Percentiles rank a stretch among this genome's conserved stretches.
Evolutionary conservation across 2,113 vertebrate genomes (phyloP).

Genomic region (Tautogolabrus adspersus): DNA sequence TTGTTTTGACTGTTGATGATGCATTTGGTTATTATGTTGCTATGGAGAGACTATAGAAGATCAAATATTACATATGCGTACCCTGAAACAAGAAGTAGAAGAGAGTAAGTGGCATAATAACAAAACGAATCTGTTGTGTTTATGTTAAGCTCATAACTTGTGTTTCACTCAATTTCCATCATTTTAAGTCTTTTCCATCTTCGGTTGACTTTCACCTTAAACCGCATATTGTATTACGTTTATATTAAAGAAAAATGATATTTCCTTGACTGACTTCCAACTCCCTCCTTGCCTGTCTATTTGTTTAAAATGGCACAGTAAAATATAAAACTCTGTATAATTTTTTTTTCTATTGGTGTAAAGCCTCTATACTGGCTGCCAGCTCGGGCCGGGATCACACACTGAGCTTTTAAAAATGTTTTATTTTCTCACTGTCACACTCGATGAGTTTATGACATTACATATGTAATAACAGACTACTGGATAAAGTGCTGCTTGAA

Average conservation of each 20-base stretch:
- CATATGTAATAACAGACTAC: conserved; percentile 77
- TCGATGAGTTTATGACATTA: conserved; percentile 79
- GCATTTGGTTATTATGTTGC: conserved; percentile 2
- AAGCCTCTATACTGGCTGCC: conserved; percentile 59
- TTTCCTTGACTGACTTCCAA: conserved; percentile 37
- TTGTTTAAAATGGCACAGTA: conserved; percentile 67
- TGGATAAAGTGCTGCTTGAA: conserved; percentile 72
- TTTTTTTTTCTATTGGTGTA: conserved; percentile 36
- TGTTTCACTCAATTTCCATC: conserved; percentile 5
- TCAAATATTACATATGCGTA: too few relatives aligned
- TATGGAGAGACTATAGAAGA: not conserved
- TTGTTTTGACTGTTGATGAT: conserved; percentile 39
- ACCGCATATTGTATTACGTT: conserved; percentile 23
- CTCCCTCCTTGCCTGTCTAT: conserved; percentile 22
- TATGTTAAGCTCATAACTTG: not conserved
- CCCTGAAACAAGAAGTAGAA: not conserved
- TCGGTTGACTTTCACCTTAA: conserved; percentile 3
- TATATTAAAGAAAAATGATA: conserved; percentile 24
- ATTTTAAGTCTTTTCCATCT: not conserved
- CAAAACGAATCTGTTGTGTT: conserved; percentile 14
- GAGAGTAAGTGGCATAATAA: not conserved
- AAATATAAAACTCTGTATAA: conserved; percentile 56
- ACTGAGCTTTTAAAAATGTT: conserved; percentile 72
- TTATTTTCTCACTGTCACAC: conserved; percentile 73
- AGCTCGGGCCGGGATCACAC: conserved; percentile 64